phyloP scores from a whole-genome alignment of 2,888 invertebrate species.

The Acrobasis repandana region DNA sequence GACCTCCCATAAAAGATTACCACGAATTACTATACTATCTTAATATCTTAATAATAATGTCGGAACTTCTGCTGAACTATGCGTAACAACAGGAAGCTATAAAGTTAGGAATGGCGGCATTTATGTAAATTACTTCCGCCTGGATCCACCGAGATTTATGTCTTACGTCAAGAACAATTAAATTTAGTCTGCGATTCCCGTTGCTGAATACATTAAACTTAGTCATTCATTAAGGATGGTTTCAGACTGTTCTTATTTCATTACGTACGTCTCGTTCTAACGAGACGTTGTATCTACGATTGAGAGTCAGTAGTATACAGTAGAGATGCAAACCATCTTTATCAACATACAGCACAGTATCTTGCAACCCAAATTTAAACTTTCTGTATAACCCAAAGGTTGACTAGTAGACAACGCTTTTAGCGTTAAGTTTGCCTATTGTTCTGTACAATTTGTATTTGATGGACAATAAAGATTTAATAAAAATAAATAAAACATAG shows the following conservation, averaged over 20 bases:
- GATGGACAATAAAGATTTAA: too few relatives aligned
- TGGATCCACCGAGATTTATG: slow-evolving; percentile 75
- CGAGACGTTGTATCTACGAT: too few relatives aligned
- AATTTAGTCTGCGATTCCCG: slow-evolving; percentile 68
- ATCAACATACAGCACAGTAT: too few relatives aligned
- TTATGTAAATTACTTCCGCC: slow-evolving; percentile 78
- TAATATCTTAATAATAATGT: slow-evolving; percentile 4
- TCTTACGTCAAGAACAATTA: slow-evolving; percentile 74
- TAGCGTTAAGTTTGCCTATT: too few relatives aligned
- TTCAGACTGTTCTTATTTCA: neutral
- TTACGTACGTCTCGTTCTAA: too few relatives aligned
- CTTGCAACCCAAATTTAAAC: too few relatives aligned
- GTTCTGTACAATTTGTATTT: too few relatives aligned
- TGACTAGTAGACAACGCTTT: too few relatives aligned
- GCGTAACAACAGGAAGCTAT: slow-evolving; percentile 58
- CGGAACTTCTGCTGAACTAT: slow-evolving; percentile 29
- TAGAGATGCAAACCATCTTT: too few relatives aligned
- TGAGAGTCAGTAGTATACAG: too few relatives aligned
- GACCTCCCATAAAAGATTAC: slow-evolving; percentile 1
- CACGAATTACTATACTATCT: slow-evolving; percentile 2
- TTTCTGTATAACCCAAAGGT: too few relatives aligned
- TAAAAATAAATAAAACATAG: too few relatives aligned
- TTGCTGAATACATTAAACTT: slow-evolving; percentile 68
- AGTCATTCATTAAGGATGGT: slow-evolving; percentile 32
- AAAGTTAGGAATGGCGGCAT: slow-evolving; percentile 60